Percentiles rank a stretch among this genome's conserved stretches.
phyloP scores from a whole-genome alignment of 2,113 vertebrate species.

The Callospermophilus lateralis region DNA sequence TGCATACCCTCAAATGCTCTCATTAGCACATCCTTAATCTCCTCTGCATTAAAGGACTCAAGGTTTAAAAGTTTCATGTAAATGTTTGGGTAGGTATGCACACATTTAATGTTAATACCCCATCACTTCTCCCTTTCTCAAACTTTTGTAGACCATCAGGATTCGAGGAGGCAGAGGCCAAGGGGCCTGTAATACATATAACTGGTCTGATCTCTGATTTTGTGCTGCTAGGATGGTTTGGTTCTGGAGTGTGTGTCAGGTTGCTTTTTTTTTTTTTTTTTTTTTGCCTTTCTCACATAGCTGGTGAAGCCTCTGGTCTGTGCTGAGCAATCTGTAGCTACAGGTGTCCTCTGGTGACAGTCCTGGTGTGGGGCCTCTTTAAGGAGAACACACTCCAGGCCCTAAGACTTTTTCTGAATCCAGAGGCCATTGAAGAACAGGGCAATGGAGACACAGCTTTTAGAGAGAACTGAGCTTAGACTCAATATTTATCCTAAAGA shows the following conservation, averaged over 20 bases:
- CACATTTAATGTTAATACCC: not conserved
- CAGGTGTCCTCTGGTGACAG: not conserved
- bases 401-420: not conserved
- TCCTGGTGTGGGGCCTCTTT: too few relatives aligned
- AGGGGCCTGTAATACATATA: not conserved
- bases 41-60: not conserved
- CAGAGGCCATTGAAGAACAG: not conserved
- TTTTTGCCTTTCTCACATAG: not conserved
- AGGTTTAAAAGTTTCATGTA: not conserved
- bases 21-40: not conserved
- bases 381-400: rapidly evolving
- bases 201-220: not conserved
- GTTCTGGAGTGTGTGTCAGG: too few relatives aligned
- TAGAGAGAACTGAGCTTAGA: not conserved
- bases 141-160: not conserved
- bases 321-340: not conserved
- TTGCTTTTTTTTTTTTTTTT: not conserved
- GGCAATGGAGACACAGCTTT: not conserved
- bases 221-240: not conserved
- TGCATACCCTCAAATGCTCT: not conserved
- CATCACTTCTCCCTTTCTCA: not conserved
- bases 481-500: not conserved
- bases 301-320: not conserved
- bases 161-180: not conserved
- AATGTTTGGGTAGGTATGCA: too few relatives aligned